Percentiles rank a stretch among this genome's conserved stretches.
Conservation (phyloP, 1,140 invertebrate species). For the Eciton burchellii region DNA sequence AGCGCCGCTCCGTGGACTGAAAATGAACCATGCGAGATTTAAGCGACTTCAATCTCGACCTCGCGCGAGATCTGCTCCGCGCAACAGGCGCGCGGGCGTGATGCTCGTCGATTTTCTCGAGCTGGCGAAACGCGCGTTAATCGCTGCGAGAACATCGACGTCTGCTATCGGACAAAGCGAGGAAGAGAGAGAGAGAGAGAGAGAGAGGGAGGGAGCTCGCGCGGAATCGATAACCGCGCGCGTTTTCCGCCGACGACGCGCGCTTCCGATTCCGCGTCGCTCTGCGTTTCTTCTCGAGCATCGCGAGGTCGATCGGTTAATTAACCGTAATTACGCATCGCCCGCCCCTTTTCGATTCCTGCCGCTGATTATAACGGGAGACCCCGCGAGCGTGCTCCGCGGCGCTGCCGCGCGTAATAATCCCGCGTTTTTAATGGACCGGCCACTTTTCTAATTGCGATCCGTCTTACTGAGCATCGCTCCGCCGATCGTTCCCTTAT, state of each 20-base stretch:
- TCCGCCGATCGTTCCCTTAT: constrained; percentile 1
- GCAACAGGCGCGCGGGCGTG: too few relatives aligned
- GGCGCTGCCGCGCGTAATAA: neutral
- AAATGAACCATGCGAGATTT: constrained; percentile 57
- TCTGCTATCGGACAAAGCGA: neutral
- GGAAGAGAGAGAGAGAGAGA: too few relatives aligned
- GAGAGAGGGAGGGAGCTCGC: neutral
- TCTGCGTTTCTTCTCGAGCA: neutral
- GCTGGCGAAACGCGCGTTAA: neutral
- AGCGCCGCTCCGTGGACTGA: constrained; percentile 9
- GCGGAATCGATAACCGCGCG: constrained; percentile 7
- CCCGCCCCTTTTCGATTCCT: neutral
- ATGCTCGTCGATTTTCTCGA: neutral
- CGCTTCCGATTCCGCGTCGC: constrained; percentile 47
- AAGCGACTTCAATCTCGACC: too few relatives aligned
- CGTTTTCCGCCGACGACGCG: too few relatives aligned
- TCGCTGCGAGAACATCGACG: neutral
- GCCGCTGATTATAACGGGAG: constrained; percentile 27
- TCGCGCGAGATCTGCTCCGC: too few relatives aligned
- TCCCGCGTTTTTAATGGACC: constrained; percentile 23
- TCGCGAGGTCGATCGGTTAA: constrained; percentile 18
- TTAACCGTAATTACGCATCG: constrained; percentile 46
- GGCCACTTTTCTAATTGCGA: constrained; percentile 32
- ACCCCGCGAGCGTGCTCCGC: neutral
- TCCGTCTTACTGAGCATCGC: constrained; percentile 3